Percentiles rank a stretch among this genome's conserved stretches.
phyloP scores from a whole-genome alignment of 2,888 invertebrate species.

The Polydrusus tereticollis region DNA sequence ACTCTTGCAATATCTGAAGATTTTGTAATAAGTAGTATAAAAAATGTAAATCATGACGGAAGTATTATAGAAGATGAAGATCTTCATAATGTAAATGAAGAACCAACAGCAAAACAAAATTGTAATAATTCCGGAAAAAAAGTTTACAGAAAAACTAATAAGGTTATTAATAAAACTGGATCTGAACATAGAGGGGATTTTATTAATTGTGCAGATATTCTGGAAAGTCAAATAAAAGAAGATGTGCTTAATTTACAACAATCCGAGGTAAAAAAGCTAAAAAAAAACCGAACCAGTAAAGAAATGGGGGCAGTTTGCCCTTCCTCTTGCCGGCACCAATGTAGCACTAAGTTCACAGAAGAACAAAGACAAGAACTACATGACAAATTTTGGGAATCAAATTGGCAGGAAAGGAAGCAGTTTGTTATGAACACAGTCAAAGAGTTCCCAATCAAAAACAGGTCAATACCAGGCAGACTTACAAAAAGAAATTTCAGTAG shows the following conservation, averaged over 20 bases:
- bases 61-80: conserved; percentile 43
- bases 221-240: conserved; percentile 41
- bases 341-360: conserved; percentile 36
- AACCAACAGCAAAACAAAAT: conserved; percentile 4
- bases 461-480: conserved; percentile 28
- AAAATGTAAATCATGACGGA: conserved; percentile 41
- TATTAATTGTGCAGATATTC: conserved; percentile 28
- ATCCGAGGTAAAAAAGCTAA: conserved; percentile 26
- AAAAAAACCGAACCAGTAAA: conserved; percentile 29
- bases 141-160: neutral
- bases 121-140: neutral
- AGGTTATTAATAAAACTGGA: neutral
- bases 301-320: conserved; percentile 43
- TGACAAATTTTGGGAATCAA: conserved; percentile 34
- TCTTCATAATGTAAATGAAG: neutral
- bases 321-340: conserved; percentile 32
- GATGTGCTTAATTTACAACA: conserved; percentile 33
- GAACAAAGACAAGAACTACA: conserved; percentile 34
- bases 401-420: conserved; percentile 43
- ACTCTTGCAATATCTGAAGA: conserved; percentile 37
- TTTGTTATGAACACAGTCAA: conserved; percentile 42
- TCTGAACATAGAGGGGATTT: conserved; percentile 21
- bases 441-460: conserved; percentile 45
- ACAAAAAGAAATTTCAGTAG: conserved; percentile 39
- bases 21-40: conserved; percentile 29